These are phyloP conservation scores for Camelus dromedarius DNA, from an alignment of 2,113 vertebrate genomes.

Conservation along the genomic window DNA sequence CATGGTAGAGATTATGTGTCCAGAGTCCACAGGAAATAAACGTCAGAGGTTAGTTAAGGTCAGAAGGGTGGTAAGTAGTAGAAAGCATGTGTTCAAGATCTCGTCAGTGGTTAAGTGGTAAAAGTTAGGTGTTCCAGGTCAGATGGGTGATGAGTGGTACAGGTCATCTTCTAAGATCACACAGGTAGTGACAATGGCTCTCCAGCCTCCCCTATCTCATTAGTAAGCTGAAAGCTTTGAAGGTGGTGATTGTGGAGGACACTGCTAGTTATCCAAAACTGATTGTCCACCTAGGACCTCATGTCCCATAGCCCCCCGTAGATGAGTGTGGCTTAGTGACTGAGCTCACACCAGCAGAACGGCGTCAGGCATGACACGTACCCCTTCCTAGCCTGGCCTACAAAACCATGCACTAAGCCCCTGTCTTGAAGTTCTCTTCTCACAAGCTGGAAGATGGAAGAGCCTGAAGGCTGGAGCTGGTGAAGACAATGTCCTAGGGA, in stretches of 20 bases:
- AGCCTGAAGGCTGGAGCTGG: not conserved
- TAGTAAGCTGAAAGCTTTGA: not conserved
- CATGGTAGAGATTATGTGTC: not conserved
- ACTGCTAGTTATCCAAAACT: not conserved
- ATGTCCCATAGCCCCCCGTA: not conserved
- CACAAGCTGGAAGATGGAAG: not conserved
- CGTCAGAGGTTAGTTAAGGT: not conserved
- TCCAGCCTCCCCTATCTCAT: not conserved
- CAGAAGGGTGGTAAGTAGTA: not conserved
- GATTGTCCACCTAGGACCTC: not conserved
- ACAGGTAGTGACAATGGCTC: not conserved
- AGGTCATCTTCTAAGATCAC: not conserved
- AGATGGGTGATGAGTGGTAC: not conserved
- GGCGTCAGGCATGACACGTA: not conserved
- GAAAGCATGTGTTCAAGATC: not conserved
- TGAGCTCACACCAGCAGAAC: not conserved
- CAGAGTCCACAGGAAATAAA: not conserved
- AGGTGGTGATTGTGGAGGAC: not conserved
- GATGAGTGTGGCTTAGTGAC: not conserved
- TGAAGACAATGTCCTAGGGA: not conserved
- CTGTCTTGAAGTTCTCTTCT: not conserved
- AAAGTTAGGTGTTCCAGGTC: not conserved
- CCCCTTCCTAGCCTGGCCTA: not conserved
- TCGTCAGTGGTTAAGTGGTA: not conserved
- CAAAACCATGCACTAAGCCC: not conserved